Conservation (phyloP, 2,113 vertebrate genomes). For the Turnix velox region DNA sequence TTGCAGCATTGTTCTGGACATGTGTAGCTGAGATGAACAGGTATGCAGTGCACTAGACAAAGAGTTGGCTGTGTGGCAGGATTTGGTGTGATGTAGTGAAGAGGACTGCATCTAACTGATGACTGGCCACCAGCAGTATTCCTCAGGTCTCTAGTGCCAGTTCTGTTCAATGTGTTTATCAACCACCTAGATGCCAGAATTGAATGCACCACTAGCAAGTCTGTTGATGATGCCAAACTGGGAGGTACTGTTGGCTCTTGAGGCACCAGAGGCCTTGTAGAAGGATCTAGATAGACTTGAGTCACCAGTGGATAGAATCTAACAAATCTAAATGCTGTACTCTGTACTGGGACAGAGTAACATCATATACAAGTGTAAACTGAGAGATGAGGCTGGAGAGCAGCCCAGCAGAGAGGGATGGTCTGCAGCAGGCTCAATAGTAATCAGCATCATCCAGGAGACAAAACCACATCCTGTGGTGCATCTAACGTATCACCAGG, state of each 20-base stretch:
- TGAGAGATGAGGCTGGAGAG: not conserved
- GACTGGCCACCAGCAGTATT: not conserved
- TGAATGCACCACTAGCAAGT: not conserved
- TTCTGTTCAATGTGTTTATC: not conserved
- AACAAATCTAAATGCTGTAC: not conserved
- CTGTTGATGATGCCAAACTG: not conserved
- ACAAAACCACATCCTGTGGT: accelerated
- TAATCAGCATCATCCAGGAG: not conserved
- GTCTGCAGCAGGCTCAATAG: not conserved
- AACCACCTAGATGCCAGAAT: not conserved
- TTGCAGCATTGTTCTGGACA: not conserved
- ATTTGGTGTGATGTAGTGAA: not conserved
- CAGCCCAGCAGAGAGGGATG: not conserved
- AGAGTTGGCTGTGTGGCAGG: not conserved
- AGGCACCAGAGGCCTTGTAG: not conserved
- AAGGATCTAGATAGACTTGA: not conserved
- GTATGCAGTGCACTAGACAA: accelerated
- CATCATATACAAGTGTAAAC: accelerated
- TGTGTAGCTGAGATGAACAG: not conserved
- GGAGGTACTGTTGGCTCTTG: not conserved
- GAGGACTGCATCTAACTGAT: not conserved
- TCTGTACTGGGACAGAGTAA: not conserved
- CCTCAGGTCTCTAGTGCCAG: not conserved
- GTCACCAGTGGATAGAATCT: not conserved
- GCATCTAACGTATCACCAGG: not conserved